These are phyloP conservation scores for Trichogramma pretiosum DNA, from an alignment of 1,140 invertebrate species.

Conservation along the genomic window DNA sequence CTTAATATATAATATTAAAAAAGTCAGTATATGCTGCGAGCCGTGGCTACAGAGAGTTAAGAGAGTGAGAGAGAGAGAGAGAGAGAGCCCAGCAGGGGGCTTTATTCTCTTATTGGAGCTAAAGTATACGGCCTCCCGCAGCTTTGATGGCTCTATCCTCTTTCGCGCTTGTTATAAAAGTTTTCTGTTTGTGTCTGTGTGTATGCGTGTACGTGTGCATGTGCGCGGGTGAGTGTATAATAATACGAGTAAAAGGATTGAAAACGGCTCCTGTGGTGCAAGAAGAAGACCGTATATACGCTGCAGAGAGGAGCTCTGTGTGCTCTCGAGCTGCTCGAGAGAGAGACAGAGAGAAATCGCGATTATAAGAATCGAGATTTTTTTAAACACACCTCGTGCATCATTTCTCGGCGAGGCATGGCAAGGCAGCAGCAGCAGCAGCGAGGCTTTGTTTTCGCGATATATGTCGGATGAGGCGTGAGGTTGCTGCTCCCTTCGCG, in stretches of 20 bases:
- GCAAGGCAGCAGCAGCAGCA: too few species aligned
- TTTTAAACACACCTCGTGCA: constrained; percentile 47
- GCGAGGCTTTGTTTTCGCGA: constrained; percentile 41
- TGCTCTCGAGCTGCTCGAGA: background rate
- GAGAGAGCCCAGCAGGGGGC: constrained; percentile 19
- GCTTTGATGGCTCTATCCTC: constrained; percentile 47
- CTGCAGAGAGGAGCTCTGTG: constrained; percentile 25
- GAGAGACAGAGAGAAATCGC: constrained; percentile 12
- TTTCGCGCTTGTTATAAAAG: constrained; percentile 21
- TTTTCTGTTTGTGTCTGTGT: too few species aligned
- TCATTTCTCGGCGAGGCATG: too few species aligned
- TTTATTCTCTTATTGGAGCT: constrained; percentile 44
- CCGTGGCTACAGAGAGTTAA: too few species aligned
- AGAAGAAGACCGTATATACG: background rate
- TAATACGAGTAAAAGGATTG: constrained; percentile 25
- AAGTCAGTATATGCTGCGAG: too few species aligned
- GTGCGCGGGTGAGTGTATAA: background rate
- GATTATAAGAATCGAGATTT: constrained; percentile 44
- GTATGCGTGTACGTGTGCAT: too few species aligned
- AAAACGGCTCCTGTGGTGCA: constrained; percentile 42
- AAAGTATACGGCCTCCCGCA: constrained; percentile 39
- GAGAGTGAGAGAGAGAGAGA: constrained; percentile 18
- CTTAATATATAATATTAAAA: too few species aligned
- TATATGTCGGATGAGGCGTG: too few species aligned
- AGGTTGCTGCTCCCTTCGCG: too few species aligned